Percentiles rank a stretch among this genome's conserved stretches.
Conservation (phyloP, 2,113 vertebrate genomes). For the Bubo blakistoni region DNA sequence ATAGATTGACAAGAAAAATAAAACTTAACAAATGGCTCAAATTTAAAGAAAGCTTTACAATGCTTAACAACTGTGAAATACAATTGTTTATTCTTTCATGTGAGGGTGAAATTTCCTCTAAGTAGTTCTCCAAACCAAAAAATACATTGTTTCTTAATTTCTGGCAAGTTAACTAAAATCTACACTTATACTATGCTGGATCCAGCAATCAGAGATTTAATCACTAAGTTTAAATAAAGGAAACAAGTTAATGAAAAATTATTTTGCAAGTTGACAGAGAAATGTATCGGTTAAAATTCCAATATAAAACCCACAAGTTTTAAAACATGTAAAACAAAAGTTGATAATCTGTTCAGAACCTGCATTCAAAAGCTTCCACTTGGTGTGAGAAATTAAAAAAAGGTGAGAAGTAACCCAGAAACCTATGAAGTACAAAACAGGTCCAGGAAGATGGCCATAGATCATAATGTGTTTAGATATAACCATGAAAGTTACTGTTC, state of each 20-base stretch:
- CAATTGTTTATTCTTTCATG: background rate
- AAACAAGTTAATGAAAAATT: background rate
- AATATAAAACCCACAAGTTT: background rate
- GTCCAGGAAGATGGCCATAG: background rate
- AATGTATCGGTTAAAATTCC: background rate
- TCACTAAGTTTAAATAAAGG: background rate
- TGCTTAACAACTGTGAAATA: background rate
- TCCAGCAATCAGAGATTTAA: background rate
- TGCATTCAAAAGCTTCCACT: background rate
- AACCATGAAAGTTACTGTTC: background rate
- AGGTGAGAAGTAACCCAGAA: background rate
- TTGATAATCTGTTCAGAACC: background rate
- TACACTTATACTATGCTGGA: background rate
- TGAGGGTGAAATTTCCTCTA: background rate
- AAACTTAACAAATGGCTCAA: background rate
- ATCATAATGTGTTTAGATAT: background rate
- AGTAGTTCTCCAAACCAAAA: background rate
- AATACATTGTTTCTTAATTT: background rate
- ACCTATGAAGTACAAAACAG: background rate
- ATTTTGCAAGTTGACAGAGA: background rate
- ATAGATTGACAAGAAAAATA: background rate
- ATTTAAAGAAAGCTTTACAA: background rate
- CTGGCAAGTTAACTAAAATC: background rate
- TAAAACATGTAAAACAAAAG: background rate
- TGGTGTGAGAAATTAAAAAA: background rate